Percentiles rank a stretch among this genome's conserved stretches.
phyloP scores from a whole-genome alignment of 2,113 vertebrate species.

The Rafetus swinhoei region DNA sequence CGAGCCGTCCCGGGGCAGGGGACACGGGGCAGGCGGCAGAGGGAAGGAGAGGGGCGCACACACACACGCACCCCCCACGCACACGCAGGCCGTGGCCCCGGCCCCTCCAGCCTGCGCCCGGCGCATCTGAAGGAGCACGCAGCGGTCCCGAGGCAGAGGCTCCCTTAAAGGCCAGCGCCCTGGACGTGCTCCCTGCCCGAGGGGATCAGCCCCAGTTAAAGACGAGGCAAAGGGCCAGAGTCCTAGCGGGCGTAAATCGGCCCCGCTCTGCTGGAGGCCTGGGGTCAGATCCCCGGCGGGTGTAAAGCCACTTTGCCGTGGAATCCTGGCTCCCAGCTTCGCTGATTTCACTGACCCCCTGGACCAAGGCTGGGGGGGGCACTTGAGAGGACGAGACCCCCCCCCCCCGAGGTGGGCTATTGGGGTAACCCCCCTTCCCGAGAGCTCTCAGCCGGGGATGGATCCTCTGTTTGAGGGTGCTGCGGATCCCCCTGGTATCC shows the following conservation, averaged over 20 bases:
- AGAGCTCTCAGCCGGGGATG: neutral
- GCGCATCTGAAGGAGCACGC: neutral
- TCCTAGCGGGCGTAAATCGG: too few species aligned
- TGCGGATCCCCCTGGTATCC: too few species aligned
- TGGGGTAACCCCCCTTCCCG: too few species aligned
- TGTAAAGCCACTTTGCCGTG: too few species aligned
- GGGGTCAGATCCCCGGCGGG: too few species aligned
- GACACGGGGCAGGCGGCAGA: neutral
- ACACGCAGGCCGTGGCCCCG: neutral
- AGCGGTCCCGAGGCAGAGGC: neutral
- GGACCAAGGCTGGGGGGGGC: too few species aligned
- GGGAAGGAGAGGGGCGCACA: neutral
- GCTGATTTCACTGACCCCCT: too few species aligned
- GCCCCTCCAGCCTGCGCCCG: neutral
- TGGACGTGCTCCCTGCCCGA: neutral
- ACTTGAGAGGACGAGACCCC: too few species aligned
- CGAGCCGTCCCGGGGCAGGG: slow-evolving; percentile 71
- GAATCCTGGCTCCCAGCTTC: too few species aligned
- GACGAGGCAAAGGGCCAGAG: neutral
- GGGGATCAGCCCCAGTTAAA: neutral
- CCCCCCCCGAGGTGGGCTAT: too few species aligned
- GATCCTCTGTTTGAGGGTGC: too few species aligned
- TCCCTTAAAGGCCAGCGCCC: neutral
- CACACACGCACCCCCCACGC: neutral
- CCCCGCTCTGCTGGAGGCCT: too few species aligned